A percentile compares a stretch with the other conserved stretches of the same genome.
Evolutionary conservation across 2,113 vertebrate species (phyloP).

Genomic region (Dendropsophus ebraccatus): DNA sequence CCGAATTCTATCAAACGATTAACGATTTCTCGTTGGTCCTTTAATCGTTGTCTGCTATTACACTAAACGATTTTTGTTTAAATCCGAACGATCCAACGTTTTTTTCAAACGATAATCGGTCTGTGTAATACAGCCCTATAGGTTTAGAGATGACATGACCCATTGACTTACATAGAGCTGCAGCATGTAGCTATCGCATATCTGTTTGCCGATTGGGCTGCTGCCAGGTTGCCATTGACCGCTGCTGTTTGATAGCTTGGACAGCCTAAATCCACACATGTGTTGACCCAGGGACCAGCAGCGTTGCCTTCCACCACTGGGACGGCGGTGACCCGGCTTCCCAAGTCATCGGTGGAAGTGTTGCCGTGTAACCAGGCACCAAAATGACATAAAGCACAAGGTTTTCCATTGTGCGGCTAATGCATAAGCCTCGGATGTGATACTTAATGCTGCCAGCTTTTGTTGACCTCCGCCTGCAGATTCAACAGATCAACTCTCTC

Average conservation of each 20-base stretch:
- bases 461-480: slow-evolving; percentile 3
- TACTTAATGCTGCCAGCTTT: not conserved
- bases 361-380: not conserved
- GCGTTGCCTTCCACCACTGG: not conserved
- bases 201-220: no score
- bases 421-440: not conserved
- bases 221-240: not conserved
- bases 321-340: not conserved
- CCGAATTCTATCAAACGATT: no score
- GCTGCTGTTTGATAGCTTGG: not conserved
- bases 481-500: not conserved
- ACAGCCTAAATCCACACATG: not conserved
- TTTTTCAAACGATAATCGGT: no score
- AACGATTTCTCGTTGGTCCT: no score
- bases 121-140: no score
- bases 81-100: no score
- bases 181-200: not conserved
- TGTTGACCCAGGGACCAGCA: not conserved
- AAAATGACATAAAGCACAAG: not conserved
- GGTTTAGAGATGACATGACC: not conserved
- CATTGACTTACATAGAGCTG: not conserved
- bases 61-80: no score
- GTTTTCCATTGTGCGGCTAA: not conserved
- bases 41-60: no score
- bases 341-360: not conserved